Percentiles rank a stretch among this genome's conserved stretches.
These are phyloP conservation scores for Neotoma lepida DNA, from an alignment of 2,113 vertebrate species.

Conservation along the genomic window DNA sequence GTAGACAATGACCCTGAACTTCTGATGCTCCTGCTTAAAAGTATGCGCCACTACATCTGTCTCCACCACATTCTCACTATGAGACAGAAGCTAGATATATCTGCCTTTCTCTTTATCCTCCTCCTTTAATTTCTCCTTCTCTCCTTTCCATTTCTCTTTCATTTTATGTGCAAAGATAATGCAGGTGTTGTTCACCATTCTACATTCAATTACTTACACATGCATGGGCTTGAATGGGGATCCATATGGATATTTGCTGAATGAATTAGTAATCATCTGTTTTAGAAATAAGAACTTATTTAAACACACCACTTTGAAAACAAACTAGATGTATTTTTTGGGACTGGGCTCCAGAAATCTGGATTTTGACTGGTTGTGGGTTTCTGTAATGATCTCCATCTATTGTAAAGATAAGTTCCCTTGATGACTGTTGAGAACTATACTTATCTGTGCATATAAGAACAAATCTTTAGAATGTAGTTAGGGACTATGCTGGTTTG, in stretches of 20 bases:
- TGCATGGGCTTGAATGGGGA: not conserved
- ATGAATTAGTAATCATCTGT: conserved; percentile 7
- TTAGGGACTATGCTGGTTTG: not conserved
- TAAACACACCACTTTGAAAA: conserved; percentile 26
- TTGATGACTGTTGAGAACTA: too few species aligned
- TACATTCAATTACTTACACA: not conserved
- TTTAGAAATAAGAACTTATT: conserved; percentile 12
- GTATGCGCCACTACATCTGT: not conserved
- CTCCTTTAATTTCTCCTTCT: not conserved
- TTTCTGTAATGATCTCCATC: not conserved
- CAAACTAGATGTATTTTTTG: not conserved
- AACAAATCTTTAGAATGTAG: not conserved
- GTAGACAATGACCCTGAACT: not conserved
- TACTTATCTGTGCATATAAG: not conserved
- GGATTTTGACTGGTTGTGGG: not conserved
- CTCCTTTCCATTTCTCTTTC: not conserved
- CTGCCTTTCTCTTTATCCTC: not conserved
- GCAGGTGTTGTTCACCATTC: not conserved
- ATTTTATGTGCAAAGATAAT: not conserved
- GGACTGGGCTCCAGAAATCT: not conserved
- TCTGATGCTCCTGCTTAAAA: not conserved
- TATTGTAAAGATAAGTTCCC: not conserved
- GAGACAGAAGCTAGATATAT: not conserved
- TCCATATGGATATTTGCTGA: not conserved
- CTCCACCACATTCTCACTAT: not conserved